Percentiles rank a stretch among this genome's conserved stretches.
These are phyloP conservation scores for Panopea generosa DNA, from an alignment of 2,888 invertebrate genomes.

Conservation along the genomic window DNA sequence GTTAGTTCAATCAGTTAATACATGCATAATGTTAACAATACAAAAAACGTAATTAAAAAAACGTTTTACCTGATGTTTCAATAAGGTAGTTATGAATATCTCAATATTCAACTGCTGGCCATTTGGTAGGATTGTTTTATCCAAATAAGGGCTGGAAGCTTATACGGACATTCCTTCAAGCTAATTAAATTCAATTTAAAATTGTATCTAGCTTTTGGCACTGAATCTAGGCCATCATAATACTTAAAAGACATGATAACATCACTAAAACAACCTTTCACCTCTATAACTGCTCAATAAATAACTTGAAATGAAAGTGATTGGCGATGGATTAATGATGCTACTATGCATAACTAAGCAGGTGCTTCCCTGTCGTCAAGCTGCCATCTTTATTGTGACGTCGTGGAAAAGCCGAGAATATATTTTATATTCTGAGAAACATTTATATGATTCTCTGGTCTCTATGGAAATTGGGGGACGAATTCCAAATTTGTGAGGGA, in stretches of 20 bases:
- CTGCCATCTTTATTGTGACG: not conserved
- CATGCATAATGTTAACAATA: not conserved
- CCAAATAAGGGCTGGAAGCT: not conserved
- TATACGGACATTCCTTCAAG: constrained; percentile 3
- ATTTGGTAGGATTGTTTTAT: constrained; percentile 10
- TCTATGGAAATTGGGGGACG: no score
- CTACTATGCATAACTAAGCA: not conserved
- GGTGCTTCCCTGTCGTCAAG: not conserved
- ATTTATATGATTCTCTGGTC: no score
- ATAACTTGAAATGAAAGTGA: not conserved
- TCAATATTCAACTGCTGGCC: constrained; percentile 7
- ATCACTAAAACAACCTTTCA: not conserved
- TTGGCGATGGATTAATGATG: not conserved
- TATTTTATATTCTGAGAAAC: no score
- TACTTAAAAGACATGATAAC: constrained; percentile 1
- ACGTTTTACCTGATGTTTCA: constrained; percentile 5
- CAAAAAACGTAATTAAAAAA: not conserved
- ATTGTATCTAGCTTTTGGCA: not conserved
- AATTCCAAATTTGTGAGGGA: no score
- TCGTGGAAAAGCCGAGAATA: no score
- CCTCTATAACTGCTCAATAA: not conserved
- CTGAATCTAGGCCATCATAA: constrained; percentile 1
- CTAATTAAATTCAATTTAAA: not conserved
- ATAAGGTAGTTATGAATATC: constrained; percentile 8
- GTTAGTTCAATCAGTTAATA: no score